Evolutionary conservation across 1,140 invertebrate genomes (phyloP).

Genomic region (Heterodera schachtii): DNA sequence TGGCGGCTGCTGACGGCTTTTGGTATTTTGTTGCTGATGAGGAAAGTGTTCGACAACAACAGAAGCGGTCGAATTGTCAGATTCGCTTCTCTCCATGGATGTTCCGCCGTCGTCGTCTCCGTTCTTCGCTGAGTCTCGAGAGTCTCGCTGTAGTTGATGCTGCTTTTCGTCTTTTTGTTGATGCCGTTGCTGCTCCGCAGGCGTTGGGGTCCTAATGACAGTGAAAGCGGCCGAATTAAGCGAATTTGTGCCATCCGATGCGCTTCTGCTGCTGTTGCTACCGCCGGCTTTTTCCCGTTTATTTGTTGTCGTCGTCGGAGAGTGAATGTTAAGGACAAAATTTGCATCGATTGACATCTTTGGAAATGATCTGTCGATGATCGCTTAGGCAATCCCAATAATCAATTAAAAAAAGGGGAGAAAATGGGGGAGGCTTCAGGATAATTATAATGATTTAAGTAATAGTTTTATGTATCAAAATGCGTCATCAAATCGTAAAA

Average conservation of each 20-base stretch:
- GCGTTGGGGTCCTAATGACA: not conserved
- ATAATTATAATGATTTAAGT: too few relatives aligned
- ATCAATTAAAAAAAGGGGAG: too few relatives aligned
- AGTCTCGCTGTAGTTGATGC: too few relatives aligned
- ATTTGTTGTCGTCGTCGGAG: not conserved
- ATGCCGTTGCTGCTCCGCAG: not conserved
- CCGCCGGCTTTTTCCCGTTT: not conserved
- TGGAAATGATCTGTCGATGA: not conserved
- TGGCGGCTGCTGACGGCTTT: not conserved
- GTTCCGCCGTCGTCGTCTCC: too few relatives aligned
- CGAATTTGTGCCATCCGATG: not conserved
- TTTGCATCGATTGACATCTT: constrained; percentile 13
- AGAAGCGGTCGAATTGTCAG: not conserved
- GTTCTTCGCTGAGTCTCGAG: too few relatives aligned
- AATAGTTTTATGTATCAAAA: too few relatives aligned
- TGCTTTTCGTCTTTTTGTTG: too few relatives aligned
- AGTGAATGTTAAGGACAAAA: constrained; percentile 8
- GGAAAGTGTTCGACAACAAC: not conserved
- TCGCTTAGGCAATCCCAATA: not conserved
- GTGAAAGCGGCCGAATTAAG: not conserved
- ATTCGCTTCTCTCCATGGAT: not conserved
- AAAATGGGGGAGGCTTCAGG: too few relatives aligned
- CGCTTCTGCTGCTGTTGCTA: not conserved
- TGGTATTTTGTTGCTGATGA: not conserved
- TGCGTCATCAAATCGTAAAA: too few relatives aligned